phyloP scores from a whole-genome alignment of 2,113 vertebrate genomes.

The Struthidea cinerea region DNA sequence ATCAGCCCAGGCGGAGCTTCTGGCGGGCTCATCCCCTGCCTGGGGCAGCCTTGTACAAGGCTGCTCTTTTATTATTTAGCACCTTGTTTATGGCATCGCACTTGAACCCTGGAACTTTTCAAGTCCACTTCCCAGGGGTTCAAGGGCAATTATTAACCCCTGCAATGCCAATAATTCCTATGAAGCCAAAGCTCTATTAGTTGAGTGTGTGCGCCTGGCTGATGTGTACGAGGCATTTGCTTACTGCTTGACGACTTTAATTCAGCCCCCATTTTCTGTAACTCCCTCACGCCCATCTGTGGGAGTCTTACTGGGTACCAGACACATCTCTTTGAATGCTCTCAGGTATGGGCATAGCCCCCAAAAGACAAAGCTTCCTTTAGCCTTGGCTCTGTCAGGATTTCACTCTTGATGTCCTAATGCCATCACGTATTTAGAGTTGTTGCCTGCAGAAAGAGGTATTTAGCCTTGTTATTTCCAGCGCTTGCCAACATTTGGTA shows the following conservation, averaged over 20 bases:
- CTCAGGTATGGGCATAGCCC: neutral
- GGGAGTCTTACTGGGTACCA: neutral
- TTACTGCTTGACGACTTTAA: neutral
- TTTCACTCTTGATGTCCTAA: neutral
- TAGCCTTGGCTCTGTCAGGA: neutral
- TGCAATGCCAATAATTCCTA: neutral
- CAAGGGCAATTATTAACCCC: conserved; percentile 34
- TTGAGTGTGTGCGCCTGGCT: rapidly evolving
- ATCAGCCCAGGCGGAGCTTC: neutral
- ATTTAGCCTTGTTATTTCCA: neutral
- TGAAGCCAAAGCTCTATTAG: neutral
- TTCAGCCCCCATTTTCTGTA: neutral
- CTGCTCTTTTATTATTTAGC: conserved; percentile 70
- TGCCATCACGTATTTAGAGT: neutral
- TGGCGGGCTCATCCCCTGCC: neutral
- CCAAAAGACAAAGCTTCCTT: neutral
- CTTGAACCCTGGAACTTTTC: conserved; percentile 60
- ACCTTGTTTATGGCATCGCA: neutral
- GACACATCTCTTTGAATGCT: neutral
- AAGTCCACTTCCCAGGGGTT: conserved; percentile 25
- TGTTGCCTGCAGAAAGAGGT: neutral
- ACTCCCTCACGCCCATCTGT: neutral
- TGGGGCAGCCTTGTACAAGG: neutral
- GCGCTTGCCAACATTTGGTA: neutral
- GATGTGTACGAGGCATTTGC: rapidly evolving